These are phyloP conservation scores for Leguminivora glycinivorella DNA, from an alignment of 1,140 invertebrate genomes.

Conservation along the genomic window DNA sequence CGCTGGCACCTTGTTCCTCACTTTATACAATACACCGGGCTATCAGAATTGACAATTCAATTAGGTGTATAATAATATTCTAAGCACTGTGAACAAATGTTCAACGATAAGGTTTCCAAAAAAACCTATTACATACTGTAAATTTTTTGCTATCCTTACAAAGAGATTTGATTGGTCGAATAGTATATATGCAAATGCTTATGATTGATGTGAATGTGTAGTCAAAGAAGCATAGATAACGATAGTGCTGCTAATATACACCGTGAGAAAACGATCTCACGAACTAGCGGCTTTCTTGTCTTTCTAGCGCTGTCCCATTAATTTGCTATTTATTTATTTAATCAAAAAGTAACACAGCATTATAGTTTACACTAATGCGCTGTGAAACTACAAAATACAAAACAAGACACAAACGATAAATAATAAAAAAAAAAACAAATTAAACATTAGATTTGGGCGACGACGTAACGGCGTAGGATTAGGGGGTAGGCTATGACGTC, in stretches of 20 bases:
- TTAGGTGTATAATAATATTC: background rate
- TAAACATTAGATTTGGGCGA: too few relatives aligned
- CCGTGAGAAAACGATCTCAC: background rate
- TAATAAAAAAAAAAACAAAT: too few relatives aligned
- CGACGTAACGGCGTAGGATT: too few relatives aligned
- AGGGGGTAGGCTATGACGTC: too few relatives aligned
- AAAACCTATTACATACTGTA: background rate
- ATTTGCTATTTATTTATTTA: too few relatives aligned
- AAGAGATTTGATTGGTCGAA: background rate
- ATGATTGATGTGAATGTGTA: background rate
- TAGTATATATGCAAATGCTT: background rate
- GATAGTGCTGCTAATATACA: constrained; percentile 4
- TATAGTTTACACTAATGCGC: too few relatives aligned
- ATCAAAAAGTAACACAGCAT: too few relatives aligned
- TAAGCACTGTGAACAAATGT: background rate
- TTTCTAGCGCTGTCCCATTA: too few relatives aligned
- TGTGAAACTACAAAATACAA: too few relatives aligned
- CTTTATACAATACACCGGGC: background rate
- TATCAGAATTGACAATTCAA: background rate
- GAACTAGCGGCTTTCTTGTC: background rate
- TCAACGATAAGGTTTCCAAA: background rate
- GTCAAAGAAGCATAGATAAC: background rate
- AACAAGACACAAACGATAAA: too few relatives aligned
- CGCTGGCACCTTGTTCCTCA: too few relatives aligned
- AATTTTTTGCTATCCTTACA: background rate